phyloP scores from a whole-genome alignment of 2,113 vertebrate genomes.

The Platichthys flesus region DNA sequence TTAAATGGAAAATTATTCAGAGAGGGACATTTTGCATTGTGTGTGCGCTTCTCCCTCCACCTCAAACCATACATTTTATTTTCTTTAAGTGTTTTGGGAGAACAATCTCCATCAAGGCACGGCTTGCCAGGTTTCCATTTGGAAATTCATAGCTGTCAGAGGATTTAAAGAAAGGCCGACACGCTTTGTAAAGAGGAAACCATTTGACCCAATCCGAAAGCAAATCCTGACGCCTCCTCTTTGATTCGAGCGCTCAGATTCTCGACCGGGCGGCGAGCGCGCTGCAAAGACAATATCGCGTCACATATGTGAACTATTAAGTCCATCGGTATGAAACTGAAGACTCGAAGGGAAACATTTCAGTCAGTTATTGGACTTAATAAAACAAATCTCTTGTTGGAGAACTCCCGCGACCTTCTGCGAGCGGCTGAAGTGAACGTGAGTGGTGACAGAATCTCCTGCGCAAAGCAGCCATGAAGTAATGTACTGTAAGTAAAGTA shows the following conservation, averaged over 20 bases:
- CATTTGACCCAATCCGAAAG: constrained; percentile 65
- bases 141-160: constrained; percentile 73
- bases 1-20: constrained; percentile 50
- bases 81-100: constrained; percentile 52
- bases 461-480: constrained; percentile 43
- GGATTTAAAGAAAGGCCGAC: constrained; percentile 71
- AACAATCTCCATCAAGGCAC: constrained; percentile 72
- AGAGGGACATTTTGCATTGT: constrained; percentile 18
- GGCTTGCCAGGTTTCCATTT: constrained; percentile 80
- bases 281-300: constrained; percentile 41
- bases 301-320: constrained; percentile 69
- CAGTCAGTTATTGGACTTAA: constrained; percentile 73
- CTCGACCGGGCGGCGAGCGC: constrained; percentile 21
- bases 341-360: constrained; percentile 65
- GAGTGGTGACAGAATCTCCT: constrained; percentile 58
- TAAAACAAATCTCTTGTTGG: constrained; percentile 71
- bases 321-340: constrained; percentile 56
- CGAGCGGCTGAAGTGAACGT: constrained; percentile 41
- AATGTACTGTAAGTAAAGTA: constrained; percentile 35
- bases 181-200: constrained; percentile 63
- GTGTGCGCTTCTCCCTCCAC: constrained; percentile 1
- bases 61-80: constrained; percentile 54
- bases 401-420: constrained; percentile 64
- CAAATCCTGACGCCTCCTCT: constrained; percentile 48
- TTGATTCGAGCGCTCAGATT: constrained; percentile 46